phyloP scores from a whole-genome alignment of 2,113 vertebrate genomes.

The Aepyceros melampus region DNA sequence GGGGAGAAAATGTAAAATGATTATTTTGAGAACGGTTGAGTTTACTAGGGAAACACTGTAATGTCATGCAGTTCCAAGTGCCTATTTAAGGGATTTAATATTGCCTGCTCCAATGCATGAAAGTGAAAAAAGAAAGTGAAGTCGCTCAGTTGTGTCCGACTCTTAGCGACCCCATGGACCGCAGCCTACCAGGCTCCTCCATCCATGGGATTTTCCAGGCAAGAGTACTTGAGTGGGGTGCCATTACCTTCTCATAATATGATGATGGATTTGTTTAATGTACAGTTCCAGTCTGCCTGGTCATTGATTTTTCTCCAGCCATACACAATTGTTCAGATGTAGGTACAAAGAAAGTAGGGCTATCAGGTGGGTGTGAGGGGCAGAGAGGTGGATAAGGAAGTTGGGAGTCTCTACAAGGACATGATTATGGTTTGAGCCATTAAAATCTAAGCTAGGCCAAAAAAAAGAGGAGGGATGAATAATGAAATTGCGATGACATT shows the following conservation, averaged over 20 bases:
- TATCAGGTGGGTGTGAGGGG: background rate
- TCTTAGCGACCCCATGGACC: no score
- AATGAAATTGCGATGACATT: background rate
- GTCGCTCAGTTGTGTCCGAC: no score
- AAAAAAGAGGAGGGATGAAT: background rate
- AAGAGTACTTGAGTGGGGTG: no score
- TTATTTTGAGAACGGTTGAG: background rate
- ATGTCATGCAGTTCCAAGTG: background rate
- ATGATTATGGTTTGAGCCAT: background rate
- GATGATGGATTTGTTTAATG: background rate
- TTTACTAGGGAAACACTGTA: background rate
- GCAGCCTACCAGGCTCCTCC: no score
- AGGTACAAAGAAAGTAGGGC: background rate
- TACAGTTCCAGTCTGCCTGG: background rate
- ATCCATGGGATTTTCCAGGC: no score
- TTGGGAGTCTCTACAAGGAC: background rate
- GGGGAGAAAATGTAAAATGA: background rate
- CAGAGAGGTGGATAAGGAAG: background rate
- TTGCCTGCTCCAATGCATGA: no score
- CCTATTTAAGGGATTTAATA: background rate
- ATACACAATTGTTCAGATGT: background rate
- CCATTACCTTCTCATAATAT: background rate
- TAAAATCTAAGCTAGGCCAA: background rate
- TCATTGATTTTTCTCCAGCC: background rate
- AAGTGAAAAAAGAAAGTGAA: no score